A percentile compares a stretch with the other conserved stretches of the same genome.
Conservation (phyloP, 2,113 vertebrate species). For the Stigmatopora nigra region DNA sequence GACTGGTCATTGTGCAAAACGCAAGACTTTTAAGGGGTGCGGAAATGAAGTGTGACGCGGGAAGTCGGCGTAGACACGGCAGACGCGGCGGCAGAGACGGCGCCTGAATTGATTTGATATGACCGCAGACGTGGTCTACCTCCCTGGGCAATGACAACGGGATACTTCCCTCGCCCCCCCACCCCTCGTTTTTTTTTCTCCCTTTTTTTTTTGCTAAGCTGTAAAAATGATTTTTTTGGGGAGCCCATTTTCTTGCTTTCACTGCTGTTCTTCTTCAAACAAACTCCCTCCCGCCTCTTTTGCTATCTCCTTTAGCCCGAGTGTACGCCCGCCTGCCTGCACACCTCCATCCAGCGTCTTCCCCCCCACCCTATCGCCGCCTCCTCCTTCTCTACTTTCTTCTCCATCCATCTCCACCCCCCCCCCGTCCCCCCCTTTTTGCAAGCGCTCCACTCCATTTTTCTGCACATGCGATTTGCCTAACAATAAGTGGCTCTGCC, state of each 20-base stretch:
- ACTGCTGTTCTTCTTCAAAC: slow-evolving; percentile 32
- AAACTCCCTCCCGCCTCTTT: slow-evolving; percentile 3
- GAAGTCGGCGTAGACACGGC: not conserved
- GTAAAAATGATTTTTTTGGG: slow-evolving; percentile 28
- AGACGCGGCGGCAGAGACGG: too few species aligned
- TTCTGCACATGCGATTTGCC: slow-evolving; percentile 76
- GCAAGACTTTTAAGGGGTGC: not conserved
- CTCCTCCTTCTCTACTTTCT: slow-evolving; percentile 58
- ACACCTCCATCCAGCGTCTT: slow-evolving; percentile 20
- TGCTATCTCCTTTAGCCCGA: slow-evolving; percentile 20
- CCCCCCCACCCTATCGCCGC: slow-evolving; percentile 48
- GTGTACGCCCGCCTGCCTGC: slow-evolving; percentile 6
- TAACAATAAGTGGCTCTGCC: slow-evolving; percentile 79
- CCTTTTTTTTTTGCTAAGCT: not conserved
- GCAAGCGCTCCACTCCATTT: slow-evolving; percentile 59
- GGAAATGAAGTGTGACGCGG: not conserved
- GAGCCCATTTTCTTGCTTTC: slow-evolving; percentile 2
- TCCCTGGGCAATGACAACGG: slow-evolving; percentile 41
- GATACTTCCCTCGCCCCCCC: slow-evolving; percentile 9
- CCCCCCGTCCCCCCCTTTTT: slow-evolving; percentile 6
- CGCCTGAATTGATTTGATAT: slow-evolving; percentile 43
- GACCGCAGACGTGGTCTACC: slow-evolving; percentile 47
- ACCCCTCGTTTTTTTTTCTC: not conserved
- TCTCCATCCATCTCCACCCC: slow-evolving; percentile 50
- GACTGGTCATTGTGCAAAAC: not conserved